Base-by-base conservation (phyloP, 2,113 vertebrate genomes). In the Notechis scutatus region DNA sequence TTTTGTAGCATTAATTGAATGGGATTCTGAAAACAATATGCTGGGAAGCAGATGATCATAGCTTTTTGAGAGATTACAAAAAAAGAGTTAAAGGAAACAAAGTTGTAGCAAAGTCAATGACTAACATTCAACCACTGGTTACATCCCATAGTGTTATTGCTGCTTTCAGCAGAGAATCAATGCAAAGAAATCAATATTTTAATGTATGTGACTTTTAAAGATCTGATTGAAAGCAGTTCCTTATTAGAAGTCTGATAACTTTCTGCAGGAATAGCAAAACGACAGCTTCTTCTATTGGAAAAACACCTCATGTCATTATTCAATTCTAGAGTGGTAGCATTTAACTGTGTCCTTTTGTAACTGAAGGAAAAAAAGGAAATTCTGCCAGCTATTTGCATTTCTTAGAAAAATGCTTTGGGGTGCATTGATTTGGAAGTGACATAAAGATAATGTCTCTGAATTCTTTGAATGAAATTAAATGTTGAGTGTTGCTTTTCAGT, bases 151-250 rank as follows among this genome's bases (percentile, higher is more conserved):
- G 52, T 57, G 42, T 57, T 21, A 57, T 39, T 85, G 39, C 42
- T 91, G 81, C 91, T 91, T 47, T 24, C 74, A 86, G 42, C 74
- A 91, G 39, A 42, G 50, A 42, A 86, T 91, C 52, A 91, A 34
- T 56, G 39, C 54, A 57, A 52, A 18, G 20, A 45, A 85, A 57
- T 47, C 74, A 86, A 57, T 85, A 42, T 86, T 56, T 90, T 86
- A 86, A 91, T 85, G 54, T 86, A 91, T 29, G 12, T 86, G 54
- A 57, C 54, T 86, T 26, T 57, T 91, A 91, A 91, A 91, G 39
- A 91, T 91, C 26, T 57, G 42, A 21, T 57, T 81, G 52, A 85
- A 91, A 54, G 52, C 69, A 91, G 39, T 90, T 90, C 15, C 42
- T 64, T 74, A 74, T 56, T 20, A 74, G 90, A 74, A 23, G 47